Conservation (phyloP, 1,140 invertebrate species). For the Teleogryllus occipitalis region DNA sequence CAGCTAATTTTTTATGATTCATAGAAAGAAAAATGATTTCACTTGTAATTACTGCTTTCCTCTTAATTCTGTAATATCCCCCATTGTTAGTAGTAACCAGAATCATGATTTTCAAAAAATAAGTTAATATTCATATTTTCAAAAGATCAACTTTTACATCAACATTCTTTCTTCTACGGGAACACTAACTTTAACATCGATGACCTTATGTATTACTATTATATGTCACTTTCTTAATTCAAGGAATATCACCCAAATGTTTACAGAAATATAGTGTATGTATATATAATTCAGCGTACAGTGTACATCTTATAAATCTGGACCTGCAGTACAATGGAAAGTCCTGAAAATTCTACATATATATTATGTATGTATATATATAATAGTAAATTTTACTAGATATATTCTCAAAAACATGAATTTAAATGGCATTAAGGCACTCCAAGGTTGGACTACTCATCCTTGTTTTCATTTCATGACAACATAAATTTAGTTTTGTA, state of each 20-base stretch:
- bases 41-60: too few species aligned
- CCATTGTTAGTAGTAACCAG: too few species aligned
- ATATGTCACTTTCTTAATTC: neutral
- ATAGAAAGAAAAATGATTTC: too few species aligned
- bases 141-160: neutral
- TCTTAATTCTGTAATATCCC: too few species aligned
- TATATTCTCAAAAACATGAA: neutral
- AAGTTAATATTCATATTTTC: too few species aligned
- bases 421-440: neutral
- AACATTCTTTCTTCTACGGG: neutral
- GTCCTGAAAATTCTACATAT: neutral
- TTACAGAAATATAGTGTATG: neutral
- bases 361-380: neutral
- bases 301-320: slow-evolving; percentile 1
- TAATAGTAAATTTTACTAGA: neutral
- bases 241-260: neutral
- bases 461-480: neutral
- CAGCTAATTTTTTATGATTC: too few species aligned
- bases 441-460: neutral
- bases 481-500: neutral
- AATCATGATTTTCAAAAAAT: too few species aligned
- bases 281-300: neutral
- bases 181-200: neutral
- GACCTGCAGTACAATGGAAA: neutral
- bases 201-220: neutral